Evolutionary conservation across 1,140 invertebrate genomes (phyloP).

Genomic region (Scaptomyza hsui): DNA sequence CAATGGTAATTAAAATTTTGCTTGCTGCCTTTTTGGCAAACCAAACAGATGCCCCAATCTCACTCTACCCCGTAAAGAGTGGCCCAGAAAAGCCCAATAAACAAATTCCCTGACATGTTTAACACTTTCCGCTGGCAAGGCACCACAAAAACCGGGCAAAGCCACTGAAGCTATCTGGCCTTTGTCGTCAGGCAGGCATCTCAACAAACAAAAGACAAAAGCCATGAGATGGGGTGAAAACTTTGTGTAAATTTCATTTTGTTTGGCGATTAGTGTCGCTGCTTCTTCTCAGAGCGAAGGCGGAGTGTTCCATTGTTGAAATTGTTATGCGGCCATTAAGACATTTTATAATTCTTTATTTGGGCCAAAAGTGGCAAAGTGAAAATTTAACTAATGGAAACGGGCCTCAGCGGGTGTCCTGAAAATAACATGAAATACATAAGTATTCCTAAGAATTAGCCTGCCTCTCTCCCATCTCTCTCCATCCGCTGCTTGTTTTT

Average conservation of each 20-base stretch:
- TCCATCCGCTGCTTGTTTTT: background rate
- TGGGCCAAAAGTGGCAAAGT: conserved; percentile 33
- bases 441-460: conserved; percentile 53
- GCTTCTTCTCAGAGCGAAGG: conserved; percentile 34
- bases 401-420: conserved; percentile 40
- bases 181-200: conserved; percentile 61
- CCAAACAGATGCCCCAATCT: conserved; percentile 66
- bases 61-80: conserved; percentile 3
- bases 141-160: conserved; percentile 43
- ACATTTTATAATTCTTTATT: conserved; percentile 83
- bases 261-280: conserved; percentile 82
- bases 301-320: conserved; percentile 69
- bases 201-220: conserved; percentile 32
- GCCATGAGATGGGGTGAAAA: conserved; percentile 33
- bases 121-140: conserved; percentile 72
- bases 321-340: conserved; percentile 81
- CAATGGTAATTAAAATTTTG: conserved; percentile 73
- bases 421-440: background rate
- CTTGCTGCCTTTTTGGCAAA: conserved; percentile 17
- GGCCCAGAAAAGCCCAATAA: conserved; percentile 68
- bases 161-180: conserved; percentile 61
- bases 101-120: conserved; percentile 82
- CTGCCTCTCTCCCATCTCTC: conserved; percentile 14
- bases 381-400: conserved; percentile 70
- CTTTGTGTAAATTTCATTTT: conserved; percentile 82